Conservation (phyloP, 2,797 vertebrate species). For the Merluccius polli region DNA sequence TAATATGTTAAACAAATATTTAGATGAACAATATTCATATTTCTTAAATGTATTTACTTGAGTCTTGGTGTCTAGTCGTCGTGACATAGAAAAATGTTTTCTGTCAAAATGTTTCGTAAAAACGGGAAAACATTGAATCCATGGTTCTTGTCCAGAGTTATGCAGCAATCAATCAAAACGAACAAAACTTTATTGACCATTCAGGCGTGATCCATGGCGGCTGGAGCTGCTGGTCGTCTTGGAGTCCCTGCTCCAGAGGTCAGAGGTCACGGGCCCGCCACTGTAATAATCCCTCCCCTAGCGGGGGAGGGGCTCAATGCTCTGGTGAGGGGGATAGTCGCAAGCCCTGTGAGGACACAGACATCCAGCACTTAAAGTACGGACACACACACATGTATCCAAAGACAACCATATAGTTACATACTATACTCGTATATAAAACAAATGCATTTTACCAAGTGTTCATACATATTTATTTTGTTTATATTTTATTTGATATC, state of each 20-base stretch:
- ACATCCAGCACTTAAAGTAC: constrained; percentile 81
- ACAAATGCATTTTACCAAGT: too few relatives aligned
- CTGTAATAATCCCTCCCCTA: constrained; percentile 83
- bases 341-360: constrained; percentile 74
- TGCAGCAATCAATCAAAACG: background rate
- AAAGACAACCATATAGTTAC: background rate
- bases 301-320: constrained; percentile 73
- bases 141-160: background rate
- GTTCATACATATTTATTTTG: too few relatives aligned
- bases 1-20: too few relatives aligned
- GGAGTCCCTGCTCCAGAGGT: constrained; percentile 77
- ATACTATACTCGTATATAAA: background rate
- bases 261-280: constrained; percentile 73
- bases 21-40: too few relatives aligned
- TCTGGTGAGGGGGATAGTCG: constrained; percentile 68
- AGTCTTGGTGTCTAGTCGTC: too few relatives aligned
- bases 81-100: too few relatives aligned
- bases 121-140: background rate
- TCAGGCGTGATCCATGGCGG: constrained; percentile 79
- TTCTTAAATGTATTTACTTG: too few relatives aligned
- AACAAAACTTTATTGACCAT: background rate
- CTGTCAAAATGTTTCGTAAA: too few relatives aligned
- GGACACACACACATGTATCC: constrained; percentile 13
- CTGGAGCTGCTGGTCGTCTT: constrained; percentile 93
- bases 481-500: background rate